Evolutionary conservation across 2,797 vertebrate species (phyloP), one percentile per base, ranked within the genome.

Genomic region (Phaenicophaeus curvirostris): DNA sequence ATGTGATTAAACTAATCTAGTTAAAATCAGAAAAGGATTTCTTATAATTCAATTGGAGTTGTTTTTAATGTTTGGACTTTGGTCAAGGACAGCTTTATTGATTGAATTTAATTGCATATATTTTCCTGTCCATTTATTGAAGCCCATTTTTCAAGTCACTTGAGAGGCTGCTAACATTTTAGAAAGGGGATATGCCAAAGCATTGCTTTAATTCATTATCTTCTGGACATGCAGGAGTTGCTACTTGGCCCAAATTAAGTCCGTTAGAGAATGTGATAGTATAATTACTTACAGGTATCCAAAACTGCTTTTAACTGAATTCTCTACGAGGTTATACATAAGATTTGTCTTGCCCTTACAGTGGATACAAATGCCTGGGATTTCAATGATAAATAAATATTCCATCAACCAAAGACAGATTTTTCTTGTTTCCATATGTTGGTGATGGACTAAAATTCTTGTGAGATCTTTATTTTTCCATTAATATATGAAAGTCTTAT

Each of bases 141-240:
- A 96, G 96, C 95, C 96, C 96, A 93, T 97, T 97, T 97, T 98
- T 97, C 97, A 97, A 98, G 95, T 93, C 94, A 94, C 87, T 97
- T 95, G 96, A 98, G 97, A 98, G 97, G 94, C 96, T 96, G 96
- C 96, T 98, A 96, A 96, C 92, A 93, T 98, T 97, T 98, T 97
- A 97, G 97, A 98, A 98, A 98, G 96, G 91, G 96, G 97, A 98
- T 98, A 98, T 97, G 96, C 91, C 96, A 96, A 96, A 97, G 97
- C 94, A 96, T 96, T 96, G 95, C 94, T 98, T 98, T 98, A 98
- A 98, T 98, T 98, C 98, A 98, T 98, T 98, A 98, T 97, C 97
- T 96, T 97, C 97, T 96, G 96, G 97, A 97, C 89, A 96, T 93
- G 95, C 94, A 94, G 95, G 96, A 96, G 97, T 97, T 97, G 96